Base-by-base conservation (phyloP, 2,797 vertebrate genomes). In the Okamejei kenojei region DNA sequence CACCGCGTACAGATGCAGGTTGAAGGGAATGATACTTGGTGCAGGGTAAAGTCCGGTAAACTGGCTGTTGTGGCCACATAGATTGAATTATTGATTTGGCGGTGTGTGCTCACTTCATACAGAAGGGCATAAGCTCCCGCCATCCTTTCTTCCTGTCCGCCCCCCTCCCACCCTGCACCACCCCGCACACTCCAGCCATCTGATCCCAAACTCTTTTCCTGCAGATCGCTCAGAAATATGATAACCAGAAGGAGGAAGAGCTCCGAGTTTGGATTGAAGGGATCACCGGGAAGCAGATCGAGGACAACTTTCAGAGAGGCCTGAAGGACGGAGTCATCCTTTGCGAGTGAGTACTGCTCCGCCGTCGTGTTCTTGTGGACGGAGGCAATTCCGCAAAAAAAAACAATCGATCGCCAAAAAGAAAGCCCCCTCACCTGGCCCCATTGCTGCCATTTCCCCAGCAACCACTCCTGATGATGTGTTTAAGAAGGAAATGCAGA, bases 181-280 rank as follows among this genome's bases (percentile, higher is more conserved):
- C 45, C 45, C 45, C 45, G 45, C 45, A 45, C 45, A 45, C 45
- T 2, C 32, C 54, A 10, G 61, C 45, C 15, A 86, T 35, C 84
- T 68, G 84, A 32, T 35, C 65, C 10, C 15, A 13, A 10, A 4
- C 32, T 90, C 21, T 93, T 45, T 68, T 9, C 11, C n/a, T 26
- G 84, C 95, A 98, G 98, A 98, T 99, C 0, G 98, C 97, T 90
- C 97, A 98, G 96, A 99, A 99, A 93, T 99, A 99, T 1, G 98
- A 99, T 94, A 94, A 94, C 0, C 98, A 98, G 95, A 98, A 97
- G 93, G 98, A 99, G 94, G 97, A 96, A 0, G 98, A 99, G 94
- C 96, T 99, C 93, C 95, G 97, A 94, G 84, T 95, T 19, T 99
- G 98, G 98, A 99, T 99, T 0, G 98, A 99, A 93, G 97, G 96